Percentiles rank a stretch among this genome's conserved stretches.
Evolutionary conservation across 2,888 invertebrate genomes (phyloP).

Genomic region (Pseudeuparius sepicola): DNA sequence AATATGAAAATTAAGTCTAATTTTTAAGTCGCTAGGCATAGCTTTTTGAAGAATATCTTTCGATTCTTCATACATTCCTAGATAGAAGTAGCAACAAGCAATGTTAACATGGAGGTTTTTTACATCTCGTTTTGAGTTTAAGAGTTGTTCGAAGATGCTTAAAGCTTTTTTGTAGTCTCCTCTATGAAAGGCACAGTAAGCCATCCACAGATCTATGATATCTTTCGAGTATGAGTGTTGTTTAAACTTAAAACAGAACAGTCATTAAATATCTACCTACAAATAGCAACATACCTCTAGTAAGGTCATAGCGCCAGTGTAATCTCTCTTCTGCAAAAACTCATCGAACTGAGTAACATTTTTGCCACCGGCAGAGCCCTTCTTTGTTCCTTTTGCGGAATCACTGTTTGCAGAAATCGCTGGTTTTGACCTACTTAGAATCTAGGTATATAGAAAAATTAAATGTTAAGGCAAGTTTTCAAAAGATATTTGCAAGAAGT

Average conservation of each 20-base stretch:
- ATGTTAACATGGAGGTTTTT: slow-evolving; percentile 66
- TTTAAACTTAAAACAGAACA: slow-evolving; percentile 41
- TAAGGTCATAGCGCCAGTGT: slow-evolving; percentile 86
- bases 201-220: slow-evolving; percentile 75
- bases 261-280: too few species aligned
- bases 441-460: too few species aligned
- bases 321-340: slow-evolving; percentile 81
- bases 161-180: slow-evolving; percentile 84
- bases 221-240: slow-evolving; percentile 42
- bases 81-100: slow-evolving; percentile 90
- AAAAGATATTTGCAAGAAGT: too few species aligned
- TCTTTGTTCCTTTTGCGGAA: slow-evolving; percentile 24
- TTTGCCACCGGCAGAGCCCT: slow-evolving; percentile 33
- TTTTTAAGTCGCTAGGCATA: slow-evolving; percentile 51
- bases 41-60: slow-evolving; percentile 54
- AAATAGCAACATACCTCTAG: slow-evolving; percentile 60
- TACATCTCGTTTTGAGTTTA: slow-evolving; percentile 41
- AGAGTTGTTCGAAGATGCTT: slow-evolving; percentile 54
- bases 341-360: slow-evolving; percentile 78
- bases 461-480: too few species aligned
- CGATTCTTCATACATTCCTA: slow-evolving; percentile 65
- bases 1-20: slow-evolving; percentile 81
- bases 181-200: slow-evolving; percentile 91
- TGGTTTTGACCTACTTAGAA: slow-evolving; percentile 73
- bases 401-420: slow-evolving; percentile 47